phyloP scores from a whole-genome alignment of 2,113 vertebrate species.

The Epinephelus fuscoguttatus region DNA sequence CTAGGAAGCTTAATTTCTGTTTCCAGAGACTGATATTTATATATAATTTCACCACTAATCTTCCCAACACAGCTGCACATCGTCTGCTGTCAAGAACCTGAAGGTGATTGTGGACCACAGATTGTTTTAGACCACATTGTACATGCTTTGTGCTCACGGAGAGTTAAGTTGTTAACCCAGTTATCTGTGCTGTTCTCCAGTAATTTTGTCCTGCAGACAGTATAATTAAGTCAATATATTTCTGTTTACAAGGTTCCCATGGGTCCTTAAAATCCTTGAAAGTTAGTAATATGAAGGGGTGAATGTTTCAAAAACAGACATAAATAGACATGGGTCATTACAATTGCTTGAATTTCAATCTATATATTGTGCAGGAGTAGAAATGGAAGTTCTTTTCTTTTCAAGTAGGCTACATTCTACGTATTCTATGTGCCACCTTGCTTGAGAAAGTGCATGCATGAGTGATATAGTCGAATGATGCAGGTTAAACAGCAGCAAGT shows the following conservation, averaged over 20 bases:
- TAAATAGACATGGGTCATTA: no score
- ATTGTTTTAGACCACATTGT: conserved; percentile 8
- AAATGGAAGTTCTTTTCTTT: no score
- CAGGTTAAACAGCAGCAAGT: background rate
- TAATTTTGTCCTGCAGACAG: background rate
- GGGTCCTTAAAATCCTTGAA: no score
- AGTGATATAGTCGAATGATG: no score
- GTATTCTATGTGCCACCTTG: no score
- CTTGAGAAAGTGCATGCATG: no score
- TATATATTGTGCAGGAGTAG: no score
- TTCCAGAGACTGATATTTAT: conserved; percentile 12
- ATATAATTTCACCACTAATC: background rate
- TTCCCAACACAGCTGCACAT: background rate
- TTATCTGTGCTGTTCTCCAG: background rate
- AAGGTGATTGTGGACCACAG: background rate
- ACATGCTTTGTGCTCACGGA: background rate
- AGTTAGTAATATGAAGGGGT: no score
- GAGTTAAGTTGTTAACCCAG: background rate
- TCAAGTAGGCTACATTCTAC: no score
- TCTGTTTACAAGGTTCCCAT: background rate
- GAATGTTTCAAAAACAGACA: no score
- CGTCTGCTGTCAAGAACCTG: background rate
- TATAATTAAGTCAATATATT: background rate
- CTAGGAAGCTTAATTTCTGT: background rate
- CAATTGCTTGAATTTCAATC: no score